Base-by-base conservation (phyloP, 1,140 invertebrate species). In the Bathynomus jamesi region DNA sequence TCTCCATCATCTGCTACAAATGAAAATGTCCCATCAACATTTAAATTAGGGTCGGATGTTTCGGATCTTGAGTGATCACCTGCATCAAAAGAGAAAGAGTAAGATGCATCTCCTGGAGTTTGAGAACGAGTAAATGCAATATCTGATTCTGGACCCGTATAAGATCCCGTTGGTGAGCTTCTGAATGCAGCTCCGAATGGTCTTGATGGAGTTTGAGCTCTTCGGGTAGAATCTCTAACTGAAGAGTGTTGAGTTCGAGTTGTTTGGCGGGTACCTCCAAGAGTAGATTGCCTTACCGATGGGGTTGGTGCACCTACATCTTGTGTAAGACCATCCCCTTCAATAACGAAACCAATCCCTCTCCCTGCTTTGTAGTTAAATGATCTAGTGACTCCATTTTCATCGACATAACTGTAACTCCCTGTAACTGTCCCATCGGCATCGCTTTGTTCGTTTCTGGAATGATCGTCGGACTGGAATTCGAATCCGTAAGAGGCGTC, bases 341-440 rank as follows among this genome's bases (percentile, higher is more conserved):
- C 72, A 46, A 72, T 61, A 21, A 74, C 76, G 53, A 77, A 77
- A 30, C 76, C 76, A 60, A 71, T 75, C 11, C 72, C 72, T 28
- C 66, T 64, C n/a, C 76, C 76, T 30, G 76, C 76, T 25, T 65
- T 73, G 68, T 75, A 75, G 17, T 13, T 65, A 40, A 71, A 76
- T 46, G 70, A 53, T 62, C 74, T 71, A 31, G 70, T 76, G 64
- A 75, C 70, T 32, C 74, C 70, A 60, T 70, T 27, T 11, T 76
- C 74, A 66, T 81, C 81, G 21, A 78, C 78, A 74, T 82, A 82
- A 63, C 79, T 78, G 76, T 82, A 82, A 28, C 77, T 75, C 24
- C 81, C 81, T 10, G 78, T 70, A 0, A 82, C 80, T 28, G 70
- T 78, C 13, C 80, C 80, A 31, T 81, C 79, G 27, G 77, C 21